Percentiles rank a stretch among this genome's conserved stretches.
Evolutionary conservation across 2,113 vertebrate genomes (phyloP).

Genomic region (Hemibagrus wyckioides): DNA sequence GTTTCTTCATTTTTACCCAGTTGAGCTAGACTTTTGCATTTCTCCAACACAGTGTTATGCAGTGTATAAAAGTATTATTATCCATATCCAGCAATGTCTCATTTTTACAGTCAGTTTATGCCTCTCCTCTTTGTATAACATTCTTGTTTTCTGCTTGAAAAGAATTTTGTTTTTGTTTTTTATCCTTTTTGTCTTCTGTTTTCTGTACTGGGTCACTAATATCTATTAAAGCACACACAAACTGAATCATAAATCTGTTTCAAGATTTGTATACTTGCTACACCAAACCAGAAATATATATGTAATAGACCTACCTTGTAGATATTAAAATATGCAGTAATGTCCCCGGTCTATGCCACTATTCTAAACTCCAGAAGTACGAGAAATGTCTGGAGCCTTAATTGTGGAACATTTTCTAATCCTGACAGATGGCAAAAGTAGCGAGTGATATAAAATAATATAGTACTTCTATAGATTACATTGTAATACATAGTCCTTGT

Average conservation of each 20-base stretch:
- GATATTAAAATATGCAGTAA: background rate
- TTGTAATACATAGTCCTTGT: background rate
- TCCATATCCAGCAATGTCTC: conserved; percentile 15
- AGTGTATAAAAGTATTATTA: conserved; percentile 29
- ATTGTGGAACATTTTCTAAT: background rate
- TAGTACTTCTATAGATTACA: background rate
- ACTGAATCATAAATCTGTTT: background rate
- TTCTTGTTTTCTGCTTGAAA: conserved; percentile 17
- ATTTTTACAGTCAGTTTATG: conserved; percentile 17
- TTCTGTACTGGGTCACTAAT: conserved; percentile 44
- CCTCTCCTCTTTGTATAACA: conserved; percentile 29
- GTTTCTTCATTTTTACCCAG: conserved; percentile 21
- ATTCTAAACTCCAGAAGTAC: background rate
- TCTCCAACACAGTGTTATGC: conserved; percentile 31
- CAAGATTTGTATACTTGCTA: background rate
- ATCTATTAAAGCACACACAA: conserved; percentile 41
- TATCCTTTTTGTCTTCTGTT: conserved; percentile 6
- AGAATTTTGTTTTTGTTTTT: conserved; percentile 30
- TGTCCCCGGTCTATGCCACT: background rate
- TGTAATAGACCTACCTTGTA: background rate
- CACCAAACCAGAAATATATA: background rate
- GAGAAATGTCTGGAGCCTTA: background rate
- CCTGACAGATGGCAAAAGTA: background rate
- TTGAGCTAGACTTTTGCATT: conserved; percentile 26
- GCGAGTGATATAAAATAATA: background rate